Base-by-base conservation (phyloP, 2,797 vertebrate species). In the Lerista edwardsae region DNA sequence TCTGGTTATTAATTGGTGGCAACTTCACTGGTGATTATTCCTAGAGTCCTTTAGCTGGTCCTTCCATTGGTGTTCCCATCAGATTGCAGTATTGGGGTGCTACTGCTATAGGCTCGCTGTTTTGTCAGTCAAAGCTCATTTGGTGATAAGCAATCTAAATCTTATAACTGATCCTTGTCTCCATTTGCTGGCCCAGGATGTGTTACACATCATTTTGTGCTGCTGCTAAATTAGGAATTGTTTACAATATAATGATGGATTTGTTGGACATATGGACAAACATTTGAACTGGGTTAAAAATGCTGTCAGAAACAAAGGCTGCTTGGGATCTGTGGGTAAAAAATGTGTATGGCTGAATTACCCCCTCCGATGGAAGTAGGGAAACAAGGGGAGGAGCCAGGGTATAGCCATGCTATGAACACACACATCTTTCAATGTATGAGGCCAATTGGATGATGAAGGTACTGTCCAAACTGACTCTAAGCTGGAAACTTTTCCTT, bases 151-250 rank as follows among this genome's bases (percentile, higher is more conserved):
- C 29, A 15, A 8, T 74, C 14, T 55, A 57, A 55, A 75, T 75
- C 19, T 34, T n/a, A 57, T 75, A 3, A 44, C 23, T 55, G 6
- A 29, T 55, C 73, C 47, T 23, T 12, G 17, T 62, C 36, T 39
- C 82, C 0, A 9, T 62, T 69, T 79, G n/a, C 79, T 0, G 34
- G 0, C 29, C 55, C 67, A 68, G 25, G 25, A 27, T 39, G 62
- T 17, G 80, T 83, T 4, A 59, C 27, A 71, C 7, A 64, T 51
- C n/a, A 51, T 6, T 5, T 2, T 64, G 27, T n/a, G 12, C 75
- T 47, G 41, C 34, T 88, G 25, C 21, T 47, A 9, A 6, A 6
- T 81, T 41, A 64, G 75, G 73, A 87, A 84, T 73, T n/a, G 39
- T 6, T 25, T 83, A 23, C 61, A 88, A 51, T 10, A 11, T 72